Percentiles rank a stretch among this genome's conserved stretches.
These are phyloP conservation scores for Corydoras sp. DNA, from an alignment of 2,113 vertebrate species.

Conservation along the genomic window DNA sequence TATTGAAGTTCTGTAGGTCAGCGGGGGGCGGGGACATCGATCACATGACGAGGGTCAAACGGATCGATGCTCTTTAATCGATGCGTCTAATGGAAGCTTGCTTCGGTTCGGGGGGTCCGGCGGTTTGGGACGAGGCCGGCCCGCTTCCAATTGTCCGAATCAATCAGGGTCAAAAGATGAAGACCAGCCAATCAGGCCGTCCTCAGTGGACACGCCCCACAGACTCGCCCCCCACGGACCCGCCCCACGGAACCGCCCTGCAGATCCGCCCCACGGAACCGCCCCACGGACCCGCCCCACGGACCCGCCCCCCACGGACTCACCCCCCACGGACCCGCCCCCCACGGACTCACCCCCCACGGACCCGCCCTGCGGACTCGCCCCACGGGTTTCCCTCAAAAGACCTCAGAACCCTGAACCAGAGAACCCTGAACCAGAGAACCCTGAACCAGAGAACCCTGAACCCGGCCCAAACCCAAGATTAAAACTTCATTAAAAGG, in stretches of 20 bases:
- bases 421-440: no score
- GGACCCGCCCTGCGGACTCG: conserved; percentile 25
- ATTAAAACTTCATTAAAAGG: no score
- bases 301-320: no score
- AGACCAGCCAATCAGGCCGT: conserved; percentile 50
- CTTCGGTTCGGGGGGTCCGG: conserved; percentile 54
- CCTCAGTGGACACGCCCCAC: conserved; percentile 51
- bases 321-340: no score
- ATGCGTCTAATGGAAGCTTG: conserved; percentile 59
- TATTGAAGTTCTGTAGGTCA: conserved; percentile 25
- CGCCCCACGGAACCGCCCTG: conserved; percentile 44
- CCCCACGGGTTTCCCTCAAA: no score
- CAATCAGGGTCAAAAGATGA: conserved; percentile 50
- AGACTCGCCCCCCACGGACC: conserved; percentile 39
- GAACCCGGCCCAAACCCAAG: no score
- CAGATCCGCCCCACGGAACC: no score
- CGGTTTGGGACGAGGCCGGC: conserved; percentile 46
- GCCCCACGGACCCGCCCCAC: no score
- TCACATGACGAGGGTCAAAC: conserved; percentile 46
- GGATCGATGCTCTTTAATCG: conserved; percentile 58
- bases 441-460: no score
- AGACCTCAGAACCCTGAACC: no score
- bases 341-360: conserved; percentile 26
- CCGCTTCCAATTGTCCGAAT: conserved; percentile 62
- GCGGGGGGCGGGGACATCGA: conserved; percentile 58